A percentile compares a stretch with the other conserved stretches of the same genome.
These are phyloP conservation scores for Phaedon cochleariae DNA, from an alignment of 2,888 invertebrate genomes.

Conservation along the genomic window DNA sequence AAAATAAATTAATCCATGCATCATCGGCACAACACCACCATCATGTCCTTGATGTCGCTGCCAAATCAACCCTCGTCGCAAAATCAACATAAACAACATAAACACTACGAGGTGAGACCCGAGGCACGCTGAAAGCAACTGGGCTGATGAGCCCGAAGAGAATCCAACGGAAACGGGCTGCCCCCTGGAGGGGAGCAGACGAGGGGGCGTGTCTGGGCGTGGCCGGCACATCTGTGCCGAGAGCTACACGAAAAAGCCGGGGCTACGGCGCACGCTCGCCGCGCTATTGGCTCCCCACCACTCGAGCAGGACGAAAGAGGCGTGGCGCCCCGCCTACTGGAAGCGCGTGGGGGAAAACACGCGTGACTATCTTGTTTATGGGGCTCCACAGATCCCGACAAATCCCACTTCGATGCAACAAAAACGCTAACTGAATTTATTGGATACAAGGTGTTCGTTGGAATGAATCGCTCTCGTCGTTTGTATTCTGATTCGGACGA, in stretches of 20 bases:
- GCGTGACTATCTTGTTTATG: constrained; percentile 63
- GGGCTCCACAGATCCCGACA: constrained; percentile 62
- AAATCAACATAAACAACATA: constrained; percentile 50
- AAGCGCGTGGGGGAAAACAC: constrained; percentile 53
- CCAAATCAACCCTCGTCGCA: constrained; percentile 44
- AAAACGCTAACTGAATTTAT: constrained; percentile 64
- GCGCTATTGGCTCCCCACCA: constrained; percentile 54
- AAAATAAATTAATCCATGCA: constrained; percentile 46
- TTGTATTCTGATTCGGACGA: constrained; percentile 64
- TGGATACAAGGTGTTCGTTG: constrained; percentile 65
- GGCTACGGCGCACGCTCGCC: constrained; percentile 37
- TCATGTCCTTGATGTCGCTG: constrained; percentile 46
- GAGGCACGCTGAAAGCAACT: constrained; percentile 61
- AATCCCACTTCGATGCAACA: constrained; percentile 63
- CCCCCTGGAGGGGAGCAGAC: constrained; percentile 51
- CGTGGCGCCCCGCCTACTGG: constrained; percentile 42
- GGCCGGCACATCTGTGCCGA: constrained; percentile 48
- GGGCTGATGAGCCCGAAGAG: constrained; percentile 53
- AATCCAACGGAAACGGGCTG: constrained; percentile 55
- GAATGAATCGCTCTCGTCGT: constrained; percentile 64
- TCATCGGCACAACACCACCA: constrained; percentile 48
- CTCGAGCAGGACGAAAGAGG: constrained; percentile 10
- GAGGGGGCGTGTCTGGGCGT: constrained; percentile 49
- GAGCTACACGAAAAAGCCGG: constrained; percentile 58
- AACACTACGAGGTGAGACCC: constrained; percentile 53